Conservation (phyloP, 1,140 invertebrate genomes). For the Solenopsis invicta region DNA sequence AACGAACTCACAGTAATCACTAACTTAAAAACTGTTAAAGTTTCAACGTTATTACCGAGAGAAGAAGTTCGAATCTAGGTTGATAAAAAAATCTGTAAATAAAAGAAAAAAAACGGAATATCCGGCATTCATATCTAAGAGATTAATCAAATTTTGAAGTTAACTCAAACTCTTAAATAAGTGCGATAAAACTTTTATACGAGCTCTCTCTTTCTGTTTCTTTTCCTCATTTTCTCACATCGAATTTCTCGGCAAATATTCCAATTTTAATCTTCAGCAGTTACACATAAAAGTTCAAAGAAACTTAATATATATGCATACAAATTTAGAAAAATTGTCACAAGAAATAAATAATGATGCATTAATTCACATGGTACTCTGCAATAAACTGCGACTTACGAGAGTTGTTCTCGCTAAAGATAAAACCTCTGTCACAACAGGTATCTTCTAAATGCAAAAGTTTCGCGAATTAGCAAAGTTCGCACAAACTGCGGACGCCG, state of each 20-base stretch:
- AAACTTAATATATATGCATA: background rate
- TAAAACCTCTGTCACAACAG: conserved; percentile 28
- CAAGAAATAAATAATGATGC: background rate
- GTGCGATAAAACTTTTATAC: background rate
- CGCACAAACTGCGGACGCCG: background rate
- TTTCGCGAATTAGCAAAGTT: conserved; percentile 36
- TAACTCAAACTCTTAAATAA: conserved; percentile 15
- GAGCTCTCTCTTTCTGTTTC: background rate
- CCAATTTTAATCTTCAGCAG: background rate
- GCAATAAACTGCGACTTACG: background rate
- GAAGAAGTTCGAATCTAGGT: conserved; percentile 13
- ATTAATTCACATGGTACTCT: background rate
- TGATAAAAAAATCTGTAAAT: background rate
- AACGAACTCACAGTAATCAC: background rate
- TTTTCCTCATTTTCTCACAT: background rate
- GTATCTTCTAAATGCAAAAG: conserved; percentile 28
- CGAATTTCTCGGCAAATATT: background rate
- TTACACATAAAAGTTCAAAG: background rate
- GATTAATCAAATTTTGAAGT: conserved; percentile 22
- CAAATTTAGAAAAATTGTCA: background rate
- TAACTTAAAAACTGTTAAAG: background rate
- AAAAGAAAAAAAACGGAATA: background rate
- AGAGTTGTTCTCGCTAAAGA: background rate
- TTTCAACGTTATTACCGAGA: background rate
- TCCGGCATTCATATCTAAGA: background rate